Conservation (phyloP, 2,797 vertebrate genomes). For the Gymnothorax javanicus region DNA sequence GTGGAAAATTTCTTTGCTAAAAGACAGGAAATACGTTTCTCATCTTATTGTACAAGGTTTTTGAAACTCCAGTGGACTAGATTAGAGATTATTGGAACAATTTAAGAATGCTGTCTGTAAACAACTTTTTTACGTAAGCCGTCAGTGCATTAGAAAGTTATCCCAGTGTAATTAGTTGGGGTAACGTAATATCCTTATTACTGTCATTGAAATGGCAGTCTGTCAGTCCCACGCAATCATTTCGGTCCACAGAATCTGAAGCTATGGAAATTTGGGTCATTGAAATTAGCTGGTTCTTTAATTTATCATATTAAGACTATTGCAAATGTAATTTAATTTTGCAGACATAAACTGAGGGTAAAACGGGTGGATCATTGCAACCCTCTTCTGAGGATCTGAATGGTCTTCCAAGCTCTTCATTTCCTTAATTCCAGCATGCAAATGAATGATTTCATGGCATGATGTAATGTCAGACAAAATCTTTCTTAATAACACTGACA, state of each 20-base stretch:
- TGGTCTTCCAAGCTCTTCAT: background rate
- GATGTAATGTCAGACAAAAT: background rate
- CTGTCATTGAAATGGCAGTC: background rate
- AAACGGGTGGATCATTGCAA: background rate
- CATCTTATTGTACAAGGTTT: background rate
- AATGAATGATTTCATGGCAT: background rate
- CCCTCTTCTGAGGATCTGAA: background rate
- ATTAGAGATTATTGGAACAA: background rate
- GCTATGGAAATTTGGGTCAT: background rate
- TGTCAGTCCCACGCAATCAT: slow-evolving; percentile 36
- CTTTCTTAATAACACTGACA: background rate
- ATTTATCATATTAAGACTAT: background rate
- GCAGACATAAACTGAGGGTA: background rate
- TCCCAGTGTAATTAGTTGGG: background rate
- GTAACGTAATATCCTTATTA: background rate
- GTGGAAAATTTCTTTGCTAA: background rate
- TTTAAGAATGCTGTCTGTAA: background rate
- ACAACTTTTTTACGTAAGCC: background rate
- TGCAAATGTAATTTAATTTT: background rate
- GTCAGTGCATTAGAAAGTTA: background rate
- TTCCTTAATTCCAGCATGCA: background rate
- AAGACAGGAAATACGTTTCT: background rate
- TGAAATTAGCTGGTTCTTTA: background rate
- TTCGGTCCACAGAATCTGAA: slow-evolving; percentile 67
- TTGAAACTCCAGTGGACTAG: background rate